Conservation (phyloP, 2,888 invertebrate species). For the Hirtodrosophila histrioides region DNA sequence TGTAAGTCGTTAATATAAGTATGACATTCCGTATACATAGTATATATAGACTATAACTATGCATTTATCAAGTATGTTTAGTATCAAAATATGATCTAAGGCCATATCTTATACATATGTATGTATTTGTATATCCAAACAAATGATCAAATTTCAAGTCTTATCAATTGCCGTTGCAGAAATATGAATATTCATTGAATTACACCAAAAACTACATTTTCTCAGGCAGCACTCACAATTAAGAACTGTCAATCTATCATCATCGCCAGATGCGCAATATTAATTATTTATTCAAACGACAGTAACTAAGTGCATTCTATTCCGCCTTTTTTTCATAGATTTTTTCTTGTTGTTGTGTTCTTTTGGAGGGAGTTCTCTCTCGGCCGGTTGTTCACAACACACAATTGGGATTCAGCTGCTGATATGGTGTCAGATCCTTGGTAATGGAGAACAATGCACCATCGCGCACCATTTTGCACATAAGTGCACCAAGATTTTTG, state of each 20-base stretch:
- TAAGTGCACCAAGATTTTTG: constrained; percentile 86
- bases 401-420: constrained; percentile 82
- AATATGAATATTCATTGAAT: constrained; percentile 27
- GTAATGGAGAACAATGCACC: constrained; percentile 86
- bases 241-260: constrained; percentile 21
- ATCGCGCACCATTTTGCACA: constrained; percentile 86
- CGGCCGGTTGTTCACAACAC: constrained; percentile 63
- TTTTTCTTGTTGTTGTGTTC: constrained; percentile 1
- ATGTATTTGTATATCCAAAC: constrained; percentile 48
- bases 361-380: constrained; percentile 58
- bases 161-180: constrained; percentile 71
- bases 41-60: constrained; percentile 64
- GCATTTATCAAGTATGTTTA: constrained; percentile 71
- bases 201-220: constrained; percentile 5
- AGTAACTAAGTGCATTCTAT: constrained; percentile 49
- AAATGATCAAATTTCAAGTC: constrained; percentile 75
- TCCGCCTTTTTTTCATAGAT: constrained; percentile 13
- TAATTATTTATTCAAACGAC: constrained; percentile 45
- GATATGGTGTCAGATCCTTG: constrained; percentile 84
- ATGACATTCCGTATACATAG: constrained; percentile 61
- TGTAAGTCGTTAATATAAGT: constrained; percentile 67
- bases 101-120: constrained; percentile 55
- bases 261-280: constrained; percentile 15
- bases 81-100: constrained; percentile 74
- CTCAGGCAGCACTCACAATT: constrained; percentile 25